These are phyloP conservation scores for Tryphoninae sp. DNA, from an alignment of 2,888 invertebrate genomes.

Conservation along the genomic window DNA sequence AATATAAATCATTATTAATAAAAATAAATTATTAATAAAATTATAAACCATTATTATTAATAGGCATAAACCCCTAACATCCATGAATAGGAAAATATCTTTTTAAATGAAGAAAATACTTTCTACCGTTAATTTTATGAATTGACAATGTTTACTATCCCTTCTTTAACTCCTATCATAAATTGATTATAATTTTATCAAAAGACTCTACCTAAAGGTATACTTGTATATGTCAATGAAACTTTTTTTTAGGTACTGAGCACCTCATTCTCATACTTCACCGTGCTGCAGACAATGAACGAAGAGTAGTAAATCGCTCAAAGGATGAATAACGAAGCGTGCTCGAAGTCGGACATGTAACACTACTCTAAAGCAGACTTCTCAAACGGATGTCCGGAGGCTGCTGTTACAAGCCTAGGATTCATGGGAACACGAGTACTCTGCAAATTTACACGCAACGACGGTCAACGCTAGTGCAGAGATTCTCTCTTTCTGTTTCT, in stretches of 20 bases:
- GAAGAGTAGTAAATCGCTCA: constrained; percentile 43
- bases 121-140: no score
- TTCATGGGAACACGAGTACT: constrained; percentile 43
- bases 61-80: no score
- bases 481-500: neutral
- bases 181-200: no score
- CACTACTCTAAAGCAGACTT: constrained; percentile 34
- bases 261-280: constrained; percentile 76
- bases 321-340: neutral
- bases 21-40: no score
- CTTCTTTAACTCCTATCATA: no score
- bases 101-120: no score
- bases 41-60: no score
- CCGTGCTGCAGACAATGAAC: constrained; percentile 70
- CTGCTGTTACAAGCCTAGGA: constrained; percentile 30
- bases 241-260: constrained; percentile 71
- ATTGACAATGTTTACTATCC: no score
- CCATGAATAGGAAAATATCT: no score
- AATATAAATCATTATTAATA: no score
- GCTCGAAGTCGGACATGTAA: constrained; percentile 5
- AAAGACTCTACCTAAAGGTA: no score
- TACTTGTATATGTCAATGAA: neutral
- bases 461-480: constrained; percentile 29
- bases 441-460: constrained; percentile 41
- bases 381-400: constrained; percentile 29